Base-by-base conservation (phyloP, 2,797 vertebrate genomes). In the Oreonectes daqikongensis region DNA sequence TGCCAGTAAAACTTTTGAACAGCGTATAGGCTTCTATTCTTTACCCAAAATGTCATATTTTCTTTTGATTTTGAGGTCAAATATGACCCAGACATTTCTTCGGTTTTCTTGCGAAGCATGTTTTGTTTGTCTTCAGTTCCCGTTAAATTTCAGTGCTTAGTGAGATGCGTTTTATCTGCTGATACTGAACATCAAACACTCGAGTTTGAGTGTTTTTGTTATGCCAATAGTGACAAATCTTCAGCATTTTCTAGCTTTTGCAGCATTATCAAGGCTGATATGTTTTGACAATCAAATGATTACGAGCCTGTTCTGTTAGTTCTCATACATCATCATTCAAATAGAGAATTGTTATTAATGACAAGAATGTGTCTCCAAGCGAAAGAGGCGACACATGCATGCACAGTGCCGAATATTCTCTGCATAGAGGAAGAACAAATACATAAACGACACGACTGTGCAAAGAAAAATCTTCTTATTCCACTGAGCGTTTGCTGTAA, bases 211-310 rank as follows among this genome's bases (percentile, higher is more conserved):
- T 71, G 52, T 53, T 68, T 69, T 7, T 42, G 35, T 26, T 35
- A 48, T 26, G 46, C 52, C 60, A 15, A 64, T 30, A 28, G 22
- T 20, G 18, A 66, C 20, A 30, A 17, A 22, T 74, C 20, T 60
- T 79, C 30, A 76, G 52, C 64, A 22, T 61, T 55, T 40, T 52
- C 11, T 20, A 74, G 5, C 59, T 82, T 82, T 83, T 90, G 90
- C 90, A 91, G 90, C 88, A 91, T 92, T 86, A 79, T 84, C 78
- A 84, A 83, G 86, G 84, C 90, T 90, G 90, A 92, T 91, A 92
- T 93, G 89, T 88, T 87, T 82, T 85, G 87, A 91, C 89, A 88
- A 88, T 65, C 26, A 30, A 42, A 66, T 48, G 18, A 74, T 81
- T 35, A 79, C 38, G 67, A 2, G 5, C 55, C 63, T 70, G 35